Evolutionary conservation across 30 jellyfish, hydroid and myxozoan genomes (phyloP), one percentile per base, ranked within the genome.

Genomic region (Turritopsis dohrnii): DNA sequence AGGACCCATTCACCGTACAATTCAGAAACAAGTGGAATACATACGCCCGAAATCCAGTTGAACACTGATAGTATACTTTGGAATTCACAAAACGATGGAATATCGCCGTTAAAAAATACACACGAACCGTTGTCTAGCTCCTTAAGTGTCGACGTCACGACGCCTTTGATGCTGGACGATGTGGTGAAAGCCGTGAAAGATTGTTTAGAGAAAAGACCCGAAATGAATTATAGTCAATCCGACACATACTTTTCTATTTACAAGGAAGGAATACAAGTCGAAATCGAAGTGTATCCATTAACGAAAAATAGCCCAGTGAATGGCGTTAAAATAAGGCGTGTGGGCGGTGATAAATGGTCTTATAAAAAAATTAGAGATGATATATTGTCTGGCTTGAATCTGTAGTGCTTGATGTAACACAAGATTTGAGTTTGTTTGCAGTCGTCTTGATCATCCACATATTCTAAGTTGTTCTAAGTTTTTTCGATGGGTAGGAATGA

Each of bases 341-440:
- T 93, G 13, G 98, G 92, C 69, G 98, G 98, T 22, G 96, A 93
- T 77, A 88, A 92, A 76, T 88, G 95, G 96, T 92, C 83, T 18
- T 93, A 93, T 80, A 93, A 93, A 79, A 85, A 80, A 66, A 86
- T 93, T 24, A 84, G 98, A 53, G 87, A 88, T 76, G 96, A 93
- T n/a, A 66, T 82, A 60, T 54, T 82, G 19, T 16, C 85, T 77
- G 85, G 85, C 29, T 18, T 77, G 28, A n/a, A 69, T 9, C 16
- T 69, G 19, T 69, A 69, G 30, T 27, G 8, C 77, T 16, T 0
- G 16, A 0, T 69, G 73, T 60, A n/a, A 41, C 5, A 41, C 60
- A 13, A 13, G 60, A 41, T 13, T 41, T 3, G 60, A 41, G 60
- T 3, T 41, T 41, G 60, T 41, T 41, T 41, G 60, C 60, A 41